Percentiles rank a stretch among this genome's conserved stretches.
Evolutionary conservation across 2,797 vertebrate genomes (phyloP).

Genomic region (Pogoniulus pusillus): DNA sequence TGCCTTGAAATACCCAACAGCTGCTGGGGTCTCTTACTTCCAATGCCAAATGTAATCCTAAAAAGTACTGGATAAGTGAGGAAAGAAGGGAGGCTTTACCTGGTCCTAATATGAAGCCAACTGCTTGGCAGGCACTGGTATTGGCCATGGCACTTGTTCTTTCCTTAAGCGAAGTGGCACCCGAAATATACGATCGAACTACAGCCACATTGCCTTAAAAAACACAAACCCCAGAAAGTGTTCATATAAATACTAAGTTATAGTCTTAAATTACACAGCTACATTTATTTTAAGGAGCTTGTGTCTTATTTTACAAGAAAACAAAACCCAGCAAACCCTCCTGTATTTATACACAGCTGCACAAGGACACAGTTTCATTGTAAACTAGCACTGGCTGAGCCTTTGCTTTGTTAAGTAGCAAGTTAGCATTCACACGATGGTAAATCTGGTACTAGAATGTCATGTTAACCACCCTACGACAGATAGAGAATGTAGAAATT

Average conservation of each 20-base stretch:
- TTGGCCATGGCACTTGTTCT: slow-evolving; percentile 94
- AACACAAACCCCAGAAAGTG: neutral
- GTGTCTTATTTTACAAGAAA: neutral
- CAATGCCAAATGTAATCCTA: neutral
- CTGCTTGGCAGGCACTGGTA: slow-evolving; percentile 93
- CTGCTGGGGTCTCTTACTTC: neutral
- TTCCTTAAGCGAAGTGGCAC: slow-evolving; percentile 92
- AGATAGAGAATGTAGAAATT: neutral
- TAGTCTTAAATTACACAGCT: neutral
- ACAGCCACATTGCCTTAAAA: slow-evolving; percentile 92
- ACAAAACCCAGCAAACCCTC: neutral
- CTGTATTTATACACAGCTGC: neutral
- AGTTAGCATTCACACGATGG: neutral
- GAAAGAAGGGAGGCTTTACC: slow-evolving; percentile 74
- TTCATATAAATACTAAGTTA: neutral
- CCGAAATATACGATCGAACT: slow-evolving; percentile 90
- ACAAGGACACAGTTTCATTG: neutral
- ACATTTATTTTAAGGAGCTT: neutral
- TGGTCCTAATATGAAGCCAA: slow-evolving; percentile 96
- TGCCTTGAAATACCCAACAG: neutral
- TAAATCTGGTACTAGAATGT: neutral
- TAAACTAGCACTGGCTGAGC: neutral
- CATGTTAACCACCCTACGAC: accelerated
- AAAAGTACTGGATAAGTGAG: neutral
- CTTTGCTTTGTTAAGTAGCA: neutral